A percentile compares a stretch with the other conserved stretches of the same genome.
These are phyloP conservation scores for Cheumatopsyche charites DNA, from an alignment of 1,140 invertebrate genomes.

Conservation along the genomic window DNA sequence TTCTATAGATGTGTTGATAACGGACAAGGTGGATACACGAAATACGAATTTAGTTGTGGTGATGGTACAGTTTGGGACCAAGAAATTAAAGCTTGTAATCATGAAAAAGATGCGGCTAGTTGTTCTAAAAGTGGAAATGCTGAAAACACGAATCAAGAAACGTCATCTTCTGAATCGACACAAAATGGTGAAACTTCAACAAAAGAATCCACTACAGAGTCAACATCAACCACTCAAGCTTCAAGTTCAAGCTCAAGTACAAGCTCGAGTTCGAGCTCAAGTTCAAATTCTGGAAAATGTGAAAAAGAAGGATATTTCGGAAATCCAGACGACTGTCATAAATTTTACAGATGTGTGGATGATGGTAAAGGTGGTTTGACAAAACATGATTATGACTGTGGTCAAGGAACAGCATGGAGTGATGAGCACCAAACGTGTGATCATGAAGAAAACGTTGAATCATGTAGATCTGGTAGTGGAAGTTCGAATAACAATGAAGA, in stretches of 20 bases:
- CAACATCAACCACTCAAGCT: constrained; percentile 28
- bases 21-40: constrained; percentile 60
- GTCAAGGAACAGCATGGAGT: constrained; percentile 62
- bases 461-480: constrained; percentile 45
- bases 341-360: constrained; percentile 69
- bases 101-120: constrained; percentile 48
- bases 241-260: constrained; percentile 33
- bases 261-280: constrained; percentile 42
- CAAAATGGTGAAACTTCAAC: constrained; percentile 5
- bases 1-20: constrained; percentile 70
- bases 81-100: constrained; percentile 50
- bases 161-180: constrained; percentile 34
- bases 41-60: constrained; percentile 66
- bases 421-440: constrained; percentile 50
- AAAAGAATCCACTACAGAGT: not conserved
- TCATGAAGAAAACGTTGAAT: constrained; percentile 49
- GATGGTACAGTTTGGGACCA: constrained; percentile 61
- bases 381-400: constrained; percentile 66
- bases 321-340: constrained; percentile 51
- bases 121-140: constrained; percentile 44
- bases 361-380: constrained; percentile 61
- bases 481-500: constrained; percentile 37
- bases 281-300: constrained; percentile 49
- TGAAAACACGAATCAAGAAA: constrained; percentile 38
- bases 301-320: constrained; percentile 61